Evolutionary conservation across 2,888 invertebrate genomes (phyloP), one percentile per base, ranked within the genome.

Genomic region (Caenorhabditis wallacei): DNA sequence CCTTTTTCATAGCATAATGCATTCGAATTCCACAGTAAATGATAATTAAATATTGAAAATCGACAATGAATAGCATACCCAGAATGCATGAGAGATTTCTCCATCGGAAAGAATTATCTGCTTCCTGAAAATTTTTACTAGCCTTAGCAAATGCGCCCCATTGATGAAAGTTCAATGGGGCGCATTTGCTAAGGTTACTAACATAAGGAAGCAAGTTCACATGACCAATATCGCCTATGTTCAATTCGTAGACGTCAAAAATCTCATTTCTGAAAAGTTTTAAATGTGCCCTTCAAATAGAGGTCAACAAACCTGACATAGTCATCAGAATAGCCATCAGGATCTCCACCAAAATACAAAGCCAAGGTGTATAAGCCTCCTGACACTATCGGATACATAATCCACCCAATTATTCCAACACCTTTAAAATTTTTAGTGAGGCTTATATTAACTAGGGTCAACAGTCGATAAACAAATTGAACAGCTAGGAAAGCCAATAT

Each of bases 91-190:
- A 24, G 20, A 68, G 53, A 16, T 68, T 54, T 24, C 24, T 30
- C 68, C 68, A 68, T 37, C 68, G 68, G n/a, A 68, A 16, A 8
- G 68, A 51, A 37, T 68, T 10, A 20, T 68, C 68, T n/a, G 48
- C 1, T n/a, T 16, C n/a, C 63, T 63, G 46, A 26, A 61, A 51
- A 8, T 51, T 24, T 16, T 10, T 43, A 2, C 16, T n/a, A n/a
- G n/a, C n/a, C n/a, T n/a, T n/a, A 22, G 51, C 1, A 51, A 10
- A 51, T 5, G 30, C 8, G 30, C 3, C 8, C 30, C 8, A 5
- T 30, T 8, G 30, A 30, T 3, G 8, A 30, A 8, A 30, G 8
- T 5, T 5, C 30, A 30, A 30, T n/a, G n/a, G n/a, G n/a, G n/a
- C n/a, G n/a, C n/a, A n/a, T n/a, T n/a, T n/a, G n/a, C n/a, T 8